phyloP scores from a whole-genome alignment of 2,888 invertebrate species.

The Hylaea fasciaria region DNA sequence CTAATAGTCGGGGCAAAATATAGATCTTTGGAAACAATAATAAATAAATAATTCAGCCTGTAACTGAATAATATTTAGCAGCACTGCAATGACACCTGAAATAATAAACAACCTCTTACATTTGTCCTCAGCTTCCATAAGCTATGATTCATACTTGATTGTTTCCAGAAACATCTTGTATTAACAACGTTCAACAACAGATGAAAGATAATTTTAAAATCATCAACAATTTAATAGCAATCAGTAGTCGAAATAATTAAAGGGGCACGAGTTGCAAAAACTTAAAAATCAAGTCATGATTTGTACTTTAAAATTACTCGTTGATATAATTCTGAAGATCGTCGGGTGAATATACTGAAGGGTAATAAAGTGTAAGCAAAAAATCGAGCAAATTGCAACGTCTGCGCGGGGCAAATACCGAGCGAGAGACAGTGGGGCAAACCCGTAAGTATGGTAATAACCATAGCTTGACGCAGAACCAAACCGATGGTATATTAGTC shows the following conservation, averaged over 20 bases:
- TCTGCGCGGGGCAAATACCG: slow-evolving; percentile 26
- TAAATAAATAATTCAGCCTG: no score
- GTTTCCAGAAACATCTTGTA: slow-evolving; percentile 17
- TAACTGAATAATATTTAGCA: no score
- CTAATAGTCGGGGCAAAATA: no score
- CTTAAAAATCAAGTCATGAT: slow-evolving; percentile 21
- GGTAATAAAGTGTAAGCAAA: slow-evolving; percentile 36
- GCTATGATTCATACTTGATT: slow-evolving; percentile 25
- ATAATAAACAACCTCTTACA: no score
- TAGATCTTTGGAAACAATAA: no score
- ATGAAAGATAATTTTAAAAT: slow-evolving; percentile 19
- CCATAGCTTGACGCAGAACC: neutral
- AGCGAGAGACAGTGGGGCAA: slow-evolving; percentile 40
- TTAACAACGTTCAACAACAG: neutral
- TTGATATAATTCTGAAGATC: slow-evolving; percentile 3
- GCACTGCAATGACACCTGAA: no score
- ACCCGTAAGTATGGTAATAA: slow-evolving; percentile 33
- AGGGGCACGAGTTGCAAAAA: slow-evolving; percentile 22
- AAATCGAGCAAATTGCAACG: slow-evolving; percentile 36
- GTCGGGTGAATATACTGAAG: slow-evolving; percentile 1
- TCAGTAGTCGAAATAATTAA: slow-evolving; percentile 11
- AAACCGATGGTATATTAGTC: neutral
- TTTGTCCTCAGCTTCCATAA: no score
- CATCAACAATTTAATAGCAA: slow-evolving; percentile 22
- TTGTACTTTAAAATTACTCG: neutral